Conservation (phyloP, 2,797 vertebrate species). For the Ciconia nigra region DNA sequence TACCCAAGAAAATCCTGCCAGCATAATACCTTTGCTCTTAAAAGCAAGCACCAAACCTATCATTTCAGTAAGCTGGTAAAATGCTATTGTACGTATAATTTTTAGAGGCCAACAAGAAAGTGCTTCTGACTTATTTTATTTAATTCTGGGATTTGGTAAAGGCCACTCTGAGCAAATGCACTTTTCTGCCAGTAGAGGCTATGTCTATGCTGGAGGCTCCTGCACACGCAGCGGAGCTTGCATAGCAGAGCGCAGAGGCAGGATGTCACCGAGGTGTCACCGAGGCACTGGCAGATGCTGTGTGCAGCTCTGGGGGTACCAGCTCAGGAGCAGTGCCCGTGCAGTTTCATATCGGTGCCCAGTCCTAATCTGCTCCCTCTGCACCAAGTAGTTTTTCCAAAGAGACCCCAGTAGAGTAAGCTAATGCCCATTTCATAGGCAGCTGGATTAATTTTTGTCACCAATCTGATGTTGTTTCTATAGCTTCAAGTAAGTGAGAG, state of each 20-base stretch:
- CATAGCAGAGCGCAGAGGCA: not conserved
- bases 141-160: not conserved
- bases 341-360: not conserved
- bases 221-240: rapidly evolving
- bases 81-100: rapidly evolving
- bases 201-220: not conserved
- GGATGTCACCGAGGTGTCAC: not conserved
- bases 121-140: not conserved
- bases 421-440: no score
- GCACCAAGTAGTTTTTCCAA: not conserved
- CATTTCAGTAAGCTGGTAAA: not conserved
- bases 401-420: not conserved
- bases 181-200: not conserved
- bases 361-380: not conserved
- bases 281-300: rapidly evolving
- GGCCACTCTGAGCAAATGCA: not conserved
- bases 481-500: not conserved
- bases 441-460: not conserved
- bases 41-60: not conserved
- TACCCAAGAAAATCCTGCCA: not conserved
- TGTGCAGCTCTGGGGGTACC: not conserved
- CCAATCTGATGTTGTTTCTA: not conserved
- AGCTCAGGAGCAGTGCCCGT: not conserved
- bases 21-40: not conserved
- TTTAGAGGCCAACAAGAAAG: not conserved